These are phyloP conservation scores for Andrena marginata DNA, from an alignment of 2,888 invertebrate species.

Conservation along the genomic window DNA sequence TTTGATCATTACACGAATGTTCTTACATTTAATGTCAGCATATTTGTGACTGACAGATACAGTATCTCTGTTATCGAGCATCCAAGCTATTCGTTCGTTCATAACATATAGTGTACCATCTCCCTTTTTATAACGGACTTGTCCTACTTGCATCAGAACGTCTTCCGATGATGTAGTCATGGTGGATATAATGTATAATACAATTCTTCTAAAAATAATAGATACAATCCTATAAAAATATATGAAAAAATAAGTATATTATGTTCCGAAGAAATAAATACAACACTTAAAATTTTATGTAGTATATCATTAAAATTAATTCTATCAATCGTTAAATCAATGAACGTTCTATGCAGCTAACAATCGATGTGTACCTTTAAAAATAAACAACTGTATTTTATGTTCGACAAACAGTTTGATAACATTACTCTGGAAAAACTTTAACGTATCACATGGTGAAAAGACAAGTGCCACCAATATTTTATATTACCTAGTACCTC, in stretches of 20 bases:
- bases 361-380: neutral
- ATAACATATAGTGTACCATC: constrained; percentile 98
- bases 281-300: neutral
- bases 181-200: constrained; percentile 77
- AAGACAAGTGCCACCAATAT: neutral
- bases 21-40: constrained; percentile 97
- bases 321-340: neutral
- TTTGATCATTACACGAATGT: constrained; percentile 40
- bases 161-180: constrained; percentile 98
- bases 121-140: constrained; percentile 98
- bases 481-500: neutral
- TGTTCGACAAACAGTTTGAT: neutral
- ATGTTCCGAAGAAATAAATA: neutral
- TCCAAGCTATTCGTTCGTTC: constrained; percentile 98
- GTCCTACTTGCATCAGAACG: constrained; percentile 95
- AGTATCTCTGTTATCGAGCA: constrained; percentile 96
- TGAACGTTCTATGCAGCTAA: neutral
- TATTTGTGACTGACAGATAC: constrained; percentile 97
- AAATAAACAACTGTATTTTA: too few species aligned
- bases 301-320: neutral
- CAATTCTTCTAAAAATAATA: constrained; percentile 72
- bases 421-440: neutral
- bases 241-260: constrained; percentile 11
- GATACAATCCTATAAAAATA: constrained; percentile 54
- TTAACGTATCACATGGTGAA: neutral